Base-by-base conservation (phyloP, 2,888 invertebrate species). In the Acrobasis repandana region DNA sequence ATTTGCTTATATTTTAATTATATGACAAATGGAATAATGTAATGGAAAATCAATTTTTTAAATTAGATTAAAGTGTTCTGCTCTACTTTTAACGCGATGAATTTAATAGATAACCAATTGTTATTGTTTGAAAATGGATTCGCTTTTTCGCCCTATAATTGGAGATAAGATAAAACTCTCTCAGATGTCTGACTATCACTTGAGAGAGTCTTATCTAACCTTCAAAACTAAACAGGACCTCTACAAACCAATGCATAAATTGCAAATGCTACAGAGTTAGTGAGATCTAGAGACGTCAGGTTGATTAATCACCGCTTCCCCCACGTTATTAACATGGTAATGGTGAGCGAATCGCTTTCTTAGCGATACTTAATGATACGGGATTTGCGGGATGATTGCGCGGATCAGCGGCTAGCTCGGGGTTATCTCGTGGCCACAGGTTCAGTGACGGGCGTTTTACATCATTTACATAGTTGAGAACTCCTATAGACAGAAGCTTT, bases 291-390 rank as follows among this genome's bases (percentile, higher is more conserved):
- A 82, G 80, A 86, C 84, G 91, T 90, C 90, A 89, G 83, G 71
- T 85, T 92, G 91, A 92, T 92, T 92, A 91, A 91, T 91, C 83
- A 79, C 86, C 76, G 67, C 74, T 79, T 86, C 90, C 92, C 91
- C 88, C 74, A 85, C 73, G 86, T 89, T 90, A 91, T 92, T 91
- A 91, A 91, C 92, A 91, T 92, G 90, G 91, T 89, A 92, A 92
- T 91, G 86, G 86, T 83, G 80, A 86, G 82, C 83, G 86, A 86
- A 90, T 88, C 87, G 88, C 87, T 89, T 90, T 90, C 91, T 90
- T 91, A 90, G 88, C 89, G 80, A 88, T 88, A 89, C 90, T 90
- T 90, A 90, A 90, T 90, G 90, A 87, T 89, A 83, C 79, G 76
- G 90, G 89, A 88, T 90, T 90, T 90, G 85, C 70, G 83, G 86